Evolutionary conservation across 2,113 vertebrate genomes (phyloP).

Genomic region (Coptodon bakossiorum): DNA sequence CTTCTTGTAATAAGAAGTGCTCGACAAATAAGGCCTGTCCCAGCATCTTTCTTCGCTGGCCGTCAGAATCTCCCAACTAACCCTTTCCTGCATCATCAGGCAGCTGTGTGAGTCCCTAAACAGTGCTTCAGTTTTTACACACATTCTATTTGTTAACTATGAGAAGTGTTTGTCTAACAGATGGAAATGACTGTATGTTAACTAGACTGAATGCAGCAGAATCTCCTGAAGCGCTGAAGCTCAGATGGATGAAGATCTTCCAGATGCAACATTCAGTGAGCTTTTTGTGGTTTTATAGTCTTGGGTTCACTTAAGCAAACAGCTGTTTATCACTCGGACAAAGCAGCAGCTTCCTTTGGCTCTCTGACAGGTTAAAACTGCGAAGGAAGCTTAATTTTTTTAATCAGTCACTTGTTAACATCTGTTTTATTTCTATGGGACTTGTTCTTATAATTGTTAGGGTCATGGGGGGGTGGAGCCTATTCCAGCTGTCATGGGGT

Average conservation of each 20-base stretch:
- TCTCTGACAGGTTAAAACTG: background rate
- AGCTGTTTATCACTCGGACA: rapidly evolving
- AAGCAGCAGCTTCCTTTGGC: background rate
- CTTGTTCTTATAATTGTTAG: background rate
- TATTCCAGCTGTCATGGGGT: background rate
- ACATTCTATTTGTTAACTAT: background rate
- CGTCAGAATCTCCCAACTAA: background rate
- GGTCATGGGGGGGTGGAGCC: rapidly evolving
- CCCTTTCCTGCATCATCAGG: background rate
- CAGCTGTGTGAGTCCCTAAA: background rate
- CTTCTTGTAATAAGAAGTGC: background rate
- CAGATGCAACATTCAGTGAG: slow-evolving; percentile 71
- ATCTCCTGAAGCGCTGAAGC: rapidly evolving
- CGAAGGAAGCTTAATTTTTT: background rate
- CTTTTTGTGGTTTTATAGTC: background rate
- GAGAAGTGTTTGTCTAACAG: background rate
- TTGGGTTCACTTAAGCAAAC: background rate
- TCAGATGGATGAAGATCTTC: slow-evolving; percentile 61
- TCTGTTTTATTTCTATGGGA: background rate
- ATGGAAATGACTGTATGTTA: background rate
- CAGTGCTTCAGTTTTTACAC: background rate
- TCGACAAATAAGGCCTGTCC: background rate
- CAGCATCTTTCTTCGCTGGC: background rate
- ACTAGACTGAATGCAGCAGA: background rate
- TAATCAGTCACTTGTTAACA: background rate